Conservation (phyloP, 2,888 invertebrate genomes). For the Hedya salicella region DNA sequence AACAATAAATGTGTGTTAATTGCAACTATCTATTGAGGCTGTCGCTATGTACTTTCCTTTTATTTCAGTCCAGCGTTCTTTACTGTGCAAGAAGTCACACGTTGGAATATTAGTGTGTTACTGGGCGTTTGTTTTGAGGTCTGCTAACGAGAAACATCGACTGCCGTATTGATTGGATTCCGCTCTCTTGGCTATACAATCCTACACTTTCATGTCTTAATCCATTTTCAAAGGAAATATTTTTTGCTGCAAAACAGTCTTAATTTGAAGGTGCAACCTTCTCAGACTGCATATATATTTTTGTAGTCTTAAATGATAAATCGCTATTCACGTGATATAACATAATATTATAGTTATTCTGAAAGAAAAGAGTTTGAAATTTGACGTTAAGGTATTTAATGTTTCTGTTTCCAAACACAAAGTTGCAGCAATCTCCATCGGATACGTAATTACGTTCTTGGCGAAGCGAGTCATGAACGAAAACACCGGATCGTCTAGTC, state of each 20-base stretch:
- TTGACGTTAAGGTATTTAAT: too few species aligned
- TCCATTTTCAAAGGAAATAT: neutral
- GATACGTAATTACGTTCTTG: constrained; percentile 25
- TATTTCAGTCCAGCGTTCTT: constrained; percentile 53
- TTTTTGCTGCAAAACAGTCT: neutral
- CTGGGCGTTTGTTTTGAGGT: constrained; percentile 34
- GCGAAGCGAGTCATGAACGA: constrained; percentile 38
- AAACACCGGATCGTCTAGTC: constrained; percentile 43
- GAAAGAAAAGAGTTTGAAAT: too few species aligned
- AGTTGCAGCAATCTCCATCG: constrained; percentile 20
- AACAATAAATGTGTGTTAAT: constrained; percentile 72
- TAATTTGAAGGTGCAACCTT: neutral
- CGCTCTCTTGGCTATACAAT: neutral
- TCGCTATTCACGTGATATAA: neutral
- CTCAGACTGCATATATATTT: neutral
- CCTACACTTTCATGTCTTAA: neutral
- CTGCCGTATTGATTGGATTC: constrained; percentile 20
- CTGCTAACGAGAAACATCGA: constrained; percentile 15
- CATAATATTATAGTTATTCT: too few species aligned
- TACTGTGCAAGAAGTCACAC: constrained; percentile 46
- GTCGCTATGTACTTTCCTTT: constrained; percentile 64
- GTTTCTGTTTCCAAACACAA: constrained; percentile 17
- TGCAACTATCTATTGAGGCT: constrained; percentile 67
- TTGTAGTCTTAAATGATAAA: neutral
- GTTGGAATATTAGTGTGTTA: constrained; percentile 40